Conservation (phyloP, 2,888 invertebrate species). For the Eremobia ochroleuca region DNA sequence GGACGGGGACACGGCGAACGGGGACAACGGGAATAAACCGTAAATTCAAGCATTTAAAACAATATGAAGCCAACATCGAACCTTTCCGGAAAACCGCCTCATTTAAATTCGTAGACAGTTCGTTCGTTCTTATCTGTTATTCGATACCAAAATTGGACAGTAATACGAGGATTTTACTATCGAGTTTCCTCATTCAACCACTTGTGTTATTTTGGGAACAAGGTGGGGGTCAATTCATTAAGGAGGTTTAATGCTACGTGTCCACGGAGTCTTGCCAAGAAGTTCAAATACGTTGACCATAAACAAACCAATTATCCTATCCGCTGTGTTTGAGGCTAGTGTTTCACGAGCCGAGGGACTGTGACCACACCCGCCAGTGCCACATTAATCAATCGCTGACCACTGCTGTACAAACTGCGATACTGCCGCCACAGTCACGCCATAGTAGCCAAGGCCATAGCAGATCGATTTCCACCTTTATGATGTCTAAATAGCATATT, state of each 20-base stretch:
- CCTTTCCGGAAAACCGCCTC: constrained; percentile 11
- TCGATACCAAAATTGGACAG: constrained; percentile 10
- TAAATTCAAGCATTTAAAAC: constrained; percentile 28
- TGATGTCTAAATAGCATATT: constrained; percentile 35
- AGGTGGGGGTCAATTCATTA: constrained; percentile 22
- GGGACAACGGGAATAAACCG: no score
- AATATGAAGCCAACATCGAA: constrained; percentile 7
- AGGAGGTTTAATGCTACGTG: constrained; percentile 21
- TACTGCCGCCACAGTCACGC: constrained; percentile 63
- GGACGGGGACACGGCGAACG: no score
- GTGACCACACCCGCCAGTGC: constrained; percentile 67
- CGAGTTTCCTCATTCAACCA: constrained; percentile 15
- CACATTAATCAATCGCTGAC: constrained; percentile 74
- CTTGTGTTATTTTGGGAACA: constrained; percentile 1
- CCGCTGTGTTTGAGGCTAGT: constrained; percentile 51
- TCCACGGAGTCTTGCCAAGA: constrained; percentile 24
- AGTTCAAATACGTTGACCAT: constrained; percentile 50
- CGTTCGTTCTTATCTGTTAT: constrained; percentile 21
- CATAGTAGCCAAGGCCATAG: constrained; percentile 51
- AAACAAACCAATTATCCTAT: constrained; percentile 72
- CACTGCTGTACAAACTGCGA: constrained; percentile 69
- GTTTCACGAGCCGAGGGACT: constrained; percentile 57
- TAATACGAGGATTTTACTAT: constrained; percentile 12
- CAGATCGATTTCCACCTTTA: constrained; percentile 59
- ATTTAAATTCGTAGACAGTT: constrained; percentile 12